Base-by-base conservation (phyloP, 2,888 invertebrate species). In the Ochropacha duplaris region DNA sequence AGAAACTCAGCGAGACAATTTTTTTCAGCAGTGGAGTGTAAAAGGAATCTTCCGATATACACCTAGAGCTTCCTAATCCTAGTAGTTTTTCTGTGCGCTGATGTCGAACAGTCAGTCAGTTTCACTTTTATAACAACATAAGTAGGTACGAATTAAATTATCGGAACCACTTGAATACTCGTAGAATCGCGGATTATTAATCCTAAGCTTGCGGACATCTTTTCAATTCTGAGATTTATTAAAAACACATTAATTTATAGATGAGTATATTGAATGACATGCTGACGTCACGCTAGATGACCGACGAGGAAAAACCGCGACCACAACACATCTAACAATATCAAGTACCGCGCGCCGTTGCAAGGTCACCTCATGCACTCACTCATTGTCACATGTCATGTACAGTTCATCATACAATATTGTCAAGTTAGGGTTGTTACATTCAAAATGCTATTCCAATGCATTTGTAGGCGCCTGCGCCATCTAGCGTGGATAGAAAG, bases 291-390 rank as follows among this genome's bases (percentile, higher is more conserved):
- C 44, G 44, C 9, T 2, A 19, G 44, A 44, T 44, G 44, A 44
- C 44, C 16, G 44, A 58, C 50, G 50, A 50, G 57, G 57, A 58
- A 58, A 56, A 58, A 55, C 57, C 57, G 26, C 57, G 44, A 57
- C 57, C 57, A 28, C 54, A 57, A 57, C 50, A 28, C 22, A 14
- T n/a, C 36, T 36, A 44, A 44, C 44, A 19, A 19, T 44, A 44
- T 19, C 39, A 39, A 9, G 44, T 44, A 44, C 19, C 44, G 44
- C 44, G 19, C 44, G 55, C 16, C 24, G 54, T 3, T 24, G 49
- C 57, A 57, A 57, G 57, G 57, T 57, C 57, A 49, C 34, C 14
- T 49, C 55, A 16, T 49, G 28, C 36, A 14, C 44, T 26, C 44
- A n/a, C 16, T 39, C 36, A 16, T 16, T 44, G 44, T 44, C 44